These are phyloP conservation scores for Numenius phaeopus DNA, from an alignment of 2,797 vertebrate species.

Conservation along the genomic window DNA sequence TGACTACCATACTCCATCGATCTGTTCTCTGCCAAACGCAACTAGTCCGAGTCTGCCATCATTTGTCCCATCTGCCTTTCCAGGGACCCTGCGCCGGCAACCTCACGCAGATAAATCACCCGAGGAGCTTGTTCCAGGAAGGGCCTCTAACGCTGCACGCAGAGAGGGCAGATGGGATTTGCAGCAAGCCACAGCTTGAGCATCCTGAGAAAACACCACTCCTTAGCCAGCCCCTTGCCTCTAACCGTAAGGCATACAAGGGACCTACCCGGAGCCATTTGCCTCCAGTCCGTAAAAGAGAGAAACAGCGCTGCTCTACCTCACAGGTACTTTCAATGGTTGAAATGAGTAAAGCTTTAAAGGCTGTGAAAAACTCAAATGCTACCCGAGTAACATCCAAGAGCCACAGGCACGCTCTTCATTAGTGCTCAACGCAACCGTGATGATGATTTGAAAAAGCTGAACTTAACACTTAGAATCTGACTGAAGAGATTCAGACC, in stretches of 20 bases:
- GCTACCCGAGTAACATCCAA: not conserved
- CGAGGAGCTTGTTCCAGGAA: constrained; percentile 5
- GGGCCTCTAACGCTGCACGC: not conserved
- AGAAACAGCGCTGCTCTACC: not conserved
- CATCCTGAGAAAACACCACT: constrained; percentile 28
- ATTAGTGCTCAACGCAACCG: not conserved
- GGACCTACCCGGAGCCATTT: not conserved
- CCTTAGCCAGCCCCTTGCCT: not conserved
- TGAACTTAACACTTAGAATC: not conserved
- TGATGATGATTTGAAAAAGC: not conserved
- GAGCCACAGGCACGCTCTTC: not conserved
- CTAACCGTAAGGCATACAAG: fast-evolving
- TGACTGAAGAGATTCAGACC: not conserved
- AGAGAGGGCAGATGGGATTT: constrained; percentile 62
- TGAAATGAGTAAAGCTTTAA: not conserved
- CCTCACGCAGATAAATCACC: not conserved
- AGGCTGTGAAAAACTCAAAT: not conserved
- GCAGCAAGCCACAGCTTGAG: constrained; percentile 48
- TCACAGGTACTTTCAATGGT: not conserved
- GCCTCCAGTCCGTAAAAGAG: not conserved
- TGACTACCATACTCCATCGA: not conserved
- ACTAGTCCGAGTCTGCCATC: constrained; percentile 26
- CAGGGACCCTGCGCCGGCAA: not conserved
- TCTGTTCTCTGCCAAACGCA: not conserved
- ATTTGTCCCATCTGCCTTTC: constrained; percentile 19